Conservation (phyloP, 2,888 invertebrate genomes). For the Elmis aenea region DNA sequence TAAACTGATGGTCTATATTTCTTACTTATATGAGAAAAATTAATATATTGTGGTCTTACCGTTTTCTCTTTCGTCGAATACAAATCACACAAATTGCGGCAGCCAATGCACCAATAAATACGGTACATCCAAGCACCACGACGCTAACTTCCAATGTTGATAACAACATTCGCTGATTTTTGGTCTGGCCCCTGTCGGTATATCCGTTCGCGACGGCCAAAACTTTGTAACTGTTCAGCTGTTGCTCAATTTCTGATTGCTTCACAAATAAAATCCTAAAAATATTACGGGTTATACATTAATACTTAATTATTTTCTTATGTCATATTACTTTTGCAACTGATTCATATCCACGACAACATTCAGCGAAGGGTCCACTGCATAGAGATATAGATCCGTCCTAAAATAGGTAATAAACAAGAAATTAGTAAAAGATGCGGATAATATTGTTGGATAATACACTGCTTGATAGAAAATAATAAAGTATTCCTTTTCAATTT, state of each 20-base stretch:
- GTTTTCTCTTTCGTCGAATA: conserved; percentile 55
- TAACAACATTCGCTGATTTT: conserved; percentile 46
- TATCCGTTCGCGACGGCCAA: conserved; percentile 56
- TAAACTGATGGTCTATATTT: conserved; percentile 1
- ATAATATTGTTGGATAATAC: background rate
- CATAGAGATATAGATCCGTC: conserved; percentile 82
- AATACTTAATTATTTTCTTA: background rate
- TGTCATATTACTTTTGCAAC: conserved; percentile 58
- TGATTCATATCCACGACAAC: conserved; percentile 76
- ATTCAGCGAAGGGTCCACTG: conserved; percentile 76
- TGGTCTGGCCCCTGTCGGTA: conserved; percentile 40
- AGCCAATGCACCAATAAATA: conserved; percentile 74
- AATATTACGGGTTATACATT: conserved; percentile 9
- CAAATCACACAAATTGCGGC: conserved; percentile 76
- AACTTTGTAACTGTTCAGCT: conserved; percentile 60
- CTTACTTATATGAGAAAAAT: too few species aligned
- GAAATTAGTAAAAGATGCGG: background rate
- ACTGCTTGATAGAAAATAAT: background rate
- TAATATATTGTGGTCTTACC: too few species aligned
- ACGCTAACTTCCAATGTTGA: conserved; percentile 76
- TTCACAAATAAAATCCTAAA: conserved; percentile 59
- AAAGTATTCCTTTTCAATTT: too few species aligned
- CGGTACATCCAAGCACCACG: conserved; percentile 72
- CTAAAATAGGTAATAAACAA: conserved; percentile 50
- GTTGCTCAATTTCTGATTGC: conserved; percentile 57